Conservation (phyloP, 2,113 vertebrate genomes). For the Pogona vitticeps region DNA sequence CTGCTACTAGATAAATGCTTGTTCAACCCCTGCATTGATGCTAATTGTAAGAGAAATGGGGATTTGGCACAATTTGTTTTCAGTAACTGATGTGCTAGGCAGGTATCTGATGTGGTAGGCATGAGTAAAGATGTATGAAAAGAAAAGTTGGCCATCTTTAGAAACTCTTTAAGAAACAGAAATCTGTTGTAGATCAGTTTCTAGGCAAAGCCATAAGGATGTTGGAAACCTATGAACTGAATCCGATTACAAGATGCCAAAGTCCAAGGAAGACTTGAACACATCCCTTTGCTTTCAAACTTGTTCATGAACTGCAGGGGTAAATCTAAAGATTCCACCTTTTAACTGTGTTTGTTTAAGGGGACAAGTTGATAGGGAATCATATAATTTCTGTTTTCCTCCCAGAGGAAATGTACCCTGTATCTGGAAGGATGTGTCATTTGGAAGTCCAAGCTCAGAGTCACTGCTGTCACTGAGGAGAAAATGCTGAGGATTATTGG, state of each 20-base stretch:
- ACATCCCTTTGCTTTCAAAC: background rate
- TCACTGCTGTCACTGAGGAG: background rate
- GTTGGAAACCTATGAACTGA: background rate
- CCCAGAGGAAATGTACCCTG: background rate
- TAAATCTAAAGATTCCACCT: background rate
- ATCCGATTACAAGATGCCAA: background rate
- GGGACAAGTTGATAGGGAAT: background rate
- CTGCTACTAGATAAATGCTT: background rate
- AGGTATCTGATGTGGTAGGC: background rate
- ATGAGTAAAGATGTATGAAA: background rate
- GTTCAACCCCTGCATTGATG: background rate
- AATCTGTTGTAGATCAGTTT: background rate
- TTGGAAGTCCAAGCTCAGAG: background rate
- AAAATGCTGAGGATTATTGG: background rate
- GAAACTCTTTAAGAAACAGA: background rate
- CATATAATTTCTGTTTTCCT: background rate
- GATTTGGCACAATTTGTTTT: conserved; percentile 47
- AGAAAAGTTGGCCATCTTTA: background rate
- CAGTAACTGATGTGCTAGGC: background rate
- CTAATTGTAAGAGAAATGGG: conserved; percentile 15
- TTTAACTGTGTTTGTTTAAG: background rate
- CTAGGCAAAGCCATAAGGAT: background rate
- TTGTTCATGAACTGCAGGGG: background rate
- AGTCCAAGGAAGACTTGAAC: background rate
- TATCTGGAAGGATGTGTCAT: background rate